Base-by-base conservation (phyloP, 2,888 invertebrate species). In the Nemotelus pantherinus region DNA sequence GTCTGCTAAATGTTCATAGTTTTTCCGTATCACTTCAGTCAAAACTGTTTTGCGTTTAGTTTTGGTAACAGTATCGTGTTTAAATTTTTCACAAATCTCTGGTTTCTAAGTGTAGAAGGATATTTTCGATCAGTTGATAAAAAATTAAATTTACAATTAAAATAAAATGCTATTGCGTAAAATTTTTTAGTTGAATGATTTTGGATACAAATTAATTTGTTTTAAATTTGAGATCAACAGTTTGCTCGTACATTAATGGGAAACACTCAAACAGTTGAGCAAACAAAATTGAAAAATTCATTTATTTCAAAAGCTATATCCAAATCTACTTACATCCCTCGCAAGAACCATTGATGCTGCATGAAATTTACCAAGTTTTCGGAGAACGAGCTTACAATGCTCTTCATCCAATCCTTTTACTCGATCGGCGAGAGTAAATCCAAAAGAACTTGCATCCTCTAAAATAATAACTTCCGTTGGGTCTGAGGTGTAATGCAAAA, bases 311-410 rank as follows among this genome's bases (percentile, higher is more conserved):
- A 25, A 25, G 25, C 25, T 25, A 53, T 53, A 53, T 53, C 7
- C 7, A 2, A 53, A 10, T 53, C 6, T 53, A 9, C 6, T 53
- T 80, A 83, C 90, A 86, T 88, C 89, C 81, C 89, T 88, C 75
- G 86, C 87, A 70, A 90, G 81, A 47, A 89, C 87, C 77, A 90
- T 87, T 0, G 90, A 90, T 10, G 88, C 86, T 0, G 89, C 90
- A 81, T 91, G 91, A 80, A 89, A 87, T 77, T 85, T 87, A 0
- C 88, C 90, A 80, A 91, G 83, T 80, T 88, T 88, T 76, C 86
- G 85, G 3, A 90, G 81, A 0, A 90, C 88, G 67, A 89, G 78
- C 50, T 86, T 82, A 77, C 87, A 87, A 81, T 91, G 91, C 0
- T 85, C 83, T 80, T 88, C 84, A 83, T 91, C 90, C 48, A 91